Base-by-base conservation (phyloP, 2,113 vertebrate genomes). In the Rhadina sibilatrix region DNA sequence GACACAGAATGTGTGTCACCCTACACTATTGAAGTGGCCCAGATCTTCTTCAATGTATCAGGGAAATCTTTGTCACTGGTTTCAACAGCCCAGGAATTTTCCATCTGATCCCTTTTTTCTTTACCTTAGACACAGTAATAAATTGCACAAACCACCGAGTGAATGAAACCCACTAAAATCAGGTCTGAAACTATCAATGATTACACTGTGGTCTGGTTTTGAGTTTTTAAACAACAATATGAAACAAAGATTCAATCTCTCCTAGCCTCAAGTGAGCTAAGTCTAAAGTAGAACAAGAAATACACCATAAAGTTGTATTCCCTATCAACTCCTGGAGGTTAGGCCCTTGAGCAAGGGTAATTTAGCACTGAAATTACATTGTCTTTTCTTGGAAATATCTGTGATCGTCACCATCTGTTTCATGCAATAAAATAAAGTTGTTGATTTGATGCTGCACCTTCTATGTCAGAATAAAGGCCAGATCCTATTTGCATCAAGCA, bases 401-500 rank as follows among this genome's bases (percentile, higher is more conserved):
- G 17, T 93, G 89, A 96, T 96, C 79, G 83, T 86, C 81, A 61
- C 93, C 95, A 96, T 92, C 91, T 96, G 94, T 63, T 96, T 76
- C 84, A 91, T 60, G 50, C 0, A 15, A 96, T 91, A 95, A 96
- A 95, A 94, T 77, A 88, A 90, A 96, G 81, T 56, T 94, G 57
- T 72, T 80, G 92, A 95, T 94, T 94, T 97, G 91, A 93, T 78
- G 47, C 22, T 65, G 28, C n/a, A 42, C 16, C 56, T 95, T 95
- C 82, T 64, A 44, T 93, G 82, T 90, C 84, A 63, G 71, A 96
- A 92, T 90, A 96, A 98, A 96, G 85, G 44, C 66, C 80, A 87
- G 40, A 33, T 85, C 65, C 81, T 78, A 92, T 95, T 95, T 97
- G 33, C 47, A 95, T 96, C 50, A 96, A 93, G 93, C 40, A 78